Evolutionary conservation across 2,113 vertebrate species (phyloP).

Genomic region (Cynopterus brachyotis): DNA sequence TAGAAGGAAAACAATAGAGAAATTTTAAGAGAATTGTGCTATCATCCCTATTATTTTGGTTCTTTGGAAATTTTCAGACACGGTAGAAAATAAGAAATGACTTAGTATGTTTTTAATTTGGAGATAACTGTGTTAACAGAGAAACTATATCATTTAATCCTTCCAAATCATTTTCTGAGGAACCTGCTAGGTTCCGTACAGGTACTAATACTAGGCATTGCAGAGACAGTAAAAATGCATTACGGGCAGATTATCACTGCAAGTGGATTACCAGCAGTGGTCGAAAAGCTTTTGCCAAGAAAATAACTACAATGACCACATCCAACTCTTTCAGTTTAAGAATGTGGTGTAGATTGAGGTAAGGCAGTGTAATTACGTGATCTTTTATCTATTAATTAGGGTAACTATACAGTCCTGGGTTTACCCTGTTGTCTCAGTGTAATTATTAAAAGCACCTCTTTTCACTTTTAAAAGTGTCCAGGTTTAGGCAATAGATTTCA

Average conservation of each 20-base stretch:
- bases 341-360: not conserved
- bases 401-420: not conserved
- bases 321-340: not conserved
- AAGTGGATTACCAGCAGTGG: not conserved
- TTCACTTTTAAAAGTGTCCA: not conserved
- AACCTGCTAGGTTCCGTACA: not conserved
- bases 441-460: not conserved
- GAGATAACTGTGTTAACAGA: not conserved
- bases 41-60: not conserved
- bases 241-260: not conserved
- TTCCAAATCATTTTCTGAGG: slow-evolving; percentile 13
- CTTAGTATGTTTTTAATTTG: not conserved
- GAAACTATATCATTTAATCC: not conserved
- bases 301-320: not conserved
- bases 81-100: not conserved
- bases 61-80: slow-evolving; percentile 7
- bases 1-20: not conserved
- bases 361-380: not conserved
- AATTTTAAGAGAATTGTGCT: not conserved
- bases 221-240: not conserved
- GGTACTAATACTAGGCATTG: not conserved
- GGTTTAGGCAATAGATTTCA: not conserved
- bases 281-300: not conserved
- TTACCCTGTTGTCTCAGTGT: not conserved
- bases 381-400: not conserved